Evolutionary conservation across 2,113 vertebrate genomes (phyloP).

Genomic region (Scomber scombrus): DNA sequence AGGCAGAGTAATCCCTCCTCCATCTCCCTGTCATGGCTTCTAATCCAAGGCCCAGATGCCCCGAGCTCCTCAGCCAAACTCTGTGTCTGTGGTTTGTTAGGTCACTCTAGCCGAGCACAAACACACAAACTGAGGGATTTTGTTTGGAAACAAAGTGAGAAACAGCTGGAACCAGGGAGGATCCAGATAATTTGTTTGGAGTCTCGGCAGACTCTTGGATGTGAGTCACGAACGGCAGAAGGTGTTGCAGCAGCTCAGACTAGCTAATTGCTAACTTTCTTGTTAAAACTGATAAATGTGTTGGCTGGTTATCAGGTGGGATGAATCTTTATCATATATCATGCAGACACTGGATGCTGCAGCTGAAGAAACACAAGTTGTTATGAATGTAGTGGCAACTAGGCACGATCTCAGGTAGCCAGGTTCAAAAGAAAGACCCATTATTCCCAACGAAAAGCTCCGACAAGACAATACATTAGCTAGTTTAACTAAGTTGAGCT

Average conservation of each 20-base stretch:
- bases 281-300: constrained; percentile 27
- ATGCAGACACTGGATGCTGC: not conserved
- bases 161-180: constrained; percentile 39
- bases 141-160: constrained; percentile 52
- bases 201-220: constrained; percentile 12
- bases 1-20: constrained; percentile 64
- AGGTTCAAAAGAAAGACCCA: no score
- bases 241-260: constrained; percentile 26
- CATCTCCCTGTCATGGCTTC: constrained; percentile 64
- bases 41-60: constrained; percentile 68
- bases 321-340: not conserved
- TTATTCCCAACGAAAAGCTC: no score
- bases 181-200: constrained; percentile 50
- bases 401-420: no score
- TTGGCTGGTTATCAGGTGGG: not conserved
- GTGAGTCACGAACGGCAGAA: constrained; percentile 37
- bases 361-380: not conserved
- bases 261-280: constrained; percentile 28
- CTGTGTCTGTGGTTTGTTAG: not conserved
- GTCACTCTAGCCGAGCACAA: not conserved
- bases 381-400: not conserved
- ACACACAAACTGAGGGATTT: constrained; percentile 25
- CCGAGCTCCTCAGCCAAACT: constrained; percentile 40
- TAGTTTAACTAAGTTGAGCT: no score
- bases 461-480: no score